Conservation (phyloP, 2,113 vertebrate genomes). For the Catharus bicknelli region DNA sequence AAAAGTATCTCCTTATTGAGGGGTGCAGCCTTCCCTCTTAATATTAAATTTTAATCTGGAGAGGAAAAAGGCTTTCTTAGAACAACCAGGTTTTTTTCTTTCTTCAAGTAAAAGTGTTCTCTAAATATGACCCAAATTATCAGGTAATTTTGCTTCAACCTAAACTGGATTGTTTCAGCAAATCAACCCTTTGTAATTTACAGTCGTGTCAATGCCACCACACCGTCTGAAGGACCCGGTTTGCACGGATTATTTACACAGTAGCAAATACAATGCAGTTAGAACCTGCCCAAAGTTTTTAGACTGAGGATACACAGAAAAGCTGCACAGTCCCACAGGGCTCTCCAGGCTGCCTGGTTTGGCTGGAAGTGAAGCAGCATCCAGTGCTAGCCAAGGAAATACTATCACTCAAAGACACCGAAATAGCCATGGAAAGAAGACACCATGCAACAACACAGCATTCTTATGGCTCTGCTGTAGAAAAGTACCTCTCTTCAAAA, state of each 20-base stretch:
- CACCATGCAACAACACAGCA: not conserved
- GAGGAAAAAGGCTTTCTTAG: not conserved
- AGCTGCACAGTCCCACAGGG: not conserved
- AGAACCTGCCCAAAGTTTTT: not conserved
- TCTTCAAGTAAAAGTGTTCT: not conserved
- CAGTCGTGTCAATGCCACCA: not conserved
- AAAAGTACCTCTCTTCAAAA: not conserved
- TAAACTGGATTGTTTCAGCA: not conserved
- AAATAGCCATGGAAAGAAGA: not conserved
- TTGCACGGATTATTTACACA: not conserved
- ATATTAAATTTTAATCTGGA: not conserved
- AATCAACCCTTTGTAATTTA: not conserved
- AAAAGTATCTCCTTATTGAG: not conserved
- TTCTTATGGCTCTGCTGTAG: not conserved
- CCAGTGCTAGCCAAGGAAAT: not conserved
- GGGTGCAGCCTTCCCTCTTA: not conserved
- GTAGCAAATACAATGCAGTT: not conserved
- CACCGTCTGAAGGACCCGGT: fast-evolving
- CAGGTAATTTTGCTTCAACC: not conserved
- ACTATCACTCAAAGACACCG: not conserved
- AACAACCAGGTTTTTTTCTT: not conserved
- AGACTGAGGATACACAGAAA: not conserved
- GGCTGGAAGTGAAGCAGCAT: not conserved
- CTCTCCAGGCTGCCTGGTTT: not conserved
- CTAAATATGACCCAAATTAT: not conserved